These are phyloP conservation scores for Marmota monax DNA, from an alignment of 2,113 vertebrate genomes.

Conservation along the genomic window DNA sequence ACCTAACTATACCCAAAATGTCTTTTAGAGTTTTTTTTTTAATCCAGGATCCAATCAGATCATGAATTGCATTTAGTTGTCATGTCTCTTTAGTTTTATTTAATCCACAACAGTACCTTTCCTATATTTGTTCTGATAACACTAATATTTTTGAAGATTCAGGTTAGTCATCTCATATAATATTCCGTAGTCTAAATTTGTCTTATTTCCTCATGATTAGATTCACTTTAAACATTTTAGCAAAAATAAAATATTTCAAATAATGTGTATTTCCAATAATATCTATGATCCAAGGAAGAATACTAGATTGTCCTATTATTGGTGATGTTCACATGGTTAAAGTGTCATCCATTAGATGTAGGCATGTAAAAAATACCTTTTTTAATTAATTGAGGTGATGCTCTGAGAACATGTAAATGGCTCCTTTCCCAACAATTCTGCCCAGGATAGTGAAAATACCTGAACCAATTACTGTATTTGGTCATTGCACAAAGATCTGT, in stretches of 20 bases:
- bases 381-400: background rate
- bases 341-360: background rate
- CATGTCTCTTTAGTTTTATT: background rate
- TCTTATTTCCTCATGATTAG: background rate
- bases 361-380: background rate
- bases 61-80: background rate
- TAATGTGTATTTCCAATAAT: background rate
- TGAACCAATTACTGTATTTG: background rate
- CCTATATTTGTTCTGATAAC: background rate
- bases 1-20: slow-evolving; percentile 1
- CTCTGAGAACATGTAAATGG: background rate
- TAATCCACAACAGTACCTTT: background rate
- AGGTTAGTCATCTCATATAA: background rate
- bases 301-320: background rate
- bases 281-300: background rate
- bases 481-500: background rate
- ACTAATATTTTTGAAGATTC: slow-evolving; percentile 48
- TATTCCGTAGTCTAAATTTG: background rate
- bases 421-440: background rate
- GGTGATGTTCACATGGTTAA: background rate
- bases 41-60: background rate
- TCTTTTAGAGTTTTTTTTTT: background rate
- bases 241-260: background rate
- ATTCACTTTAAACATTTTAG: slow-evolving; percentile 34
- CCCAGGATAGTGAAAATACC: background rate